Base-by-base conservation (phyloP, 35 echinoderm and acorn worm genomes). In the Eucidaris tribuloides region DNA sequence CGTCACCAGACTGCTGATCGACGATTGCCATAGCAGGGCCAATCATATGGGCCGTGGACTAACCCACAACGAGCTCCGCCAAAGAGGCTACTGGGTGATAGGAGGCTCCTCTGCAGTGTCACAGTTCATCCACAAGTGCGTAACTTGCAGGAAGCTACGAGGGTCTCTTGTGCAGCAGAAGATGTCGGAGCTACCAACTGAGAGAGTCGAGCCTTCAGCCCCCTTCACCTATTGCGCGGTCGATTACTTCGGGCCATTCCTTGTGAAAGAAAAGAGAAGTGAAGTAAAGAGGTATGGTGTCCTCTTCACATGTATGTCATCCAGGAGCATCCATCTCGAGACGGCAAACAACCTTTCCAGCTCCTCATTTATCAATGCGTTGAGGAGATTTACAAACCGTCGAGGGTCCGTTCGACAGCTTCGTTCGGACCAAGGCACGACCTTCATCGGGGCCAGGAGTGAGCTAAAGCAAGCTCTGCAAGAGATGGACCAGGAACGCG, bases 201-300 rank as follows among this genome's bases (percentile, higher is more conserved):
- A 90, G 20, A 40, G 86, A 42, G 23, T 84, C 28, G 31, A 78
- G 54, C 65, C 88, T 22, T 33, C 80, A 2, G 52, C 80, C 20
- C 88, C 88, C 13, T 90, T 95, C 55, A 81, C 83, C 29, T 86
- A 90, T 52, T 89, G 92, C 46, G 92, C 88, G 30, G 81, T 94
- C 22, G 92, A 94, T 58, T 89, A 50, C 45, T 94, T 94, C 76
- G 86, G 92, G 17, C 86, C 81, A 7, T 94, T 83, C 43, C 56
- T 63, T 20, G 43, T 89, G 0, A 84, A 79, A 49, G 79, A 94
- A 59, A 37, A 71, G 33, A 7, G 86, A 45, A 89, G 78, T 15
- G 45, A 84, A 41, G 56, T 86, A 34, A 94, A 94, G 46, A 48
- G 91, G 17, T 94, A 89, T 65, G 91, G 91, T 23, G 79, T 88